phyloP scores from a whole-genome alignment of 1,140 invertebrate species.

The Ceratina calcarata region DNA sequence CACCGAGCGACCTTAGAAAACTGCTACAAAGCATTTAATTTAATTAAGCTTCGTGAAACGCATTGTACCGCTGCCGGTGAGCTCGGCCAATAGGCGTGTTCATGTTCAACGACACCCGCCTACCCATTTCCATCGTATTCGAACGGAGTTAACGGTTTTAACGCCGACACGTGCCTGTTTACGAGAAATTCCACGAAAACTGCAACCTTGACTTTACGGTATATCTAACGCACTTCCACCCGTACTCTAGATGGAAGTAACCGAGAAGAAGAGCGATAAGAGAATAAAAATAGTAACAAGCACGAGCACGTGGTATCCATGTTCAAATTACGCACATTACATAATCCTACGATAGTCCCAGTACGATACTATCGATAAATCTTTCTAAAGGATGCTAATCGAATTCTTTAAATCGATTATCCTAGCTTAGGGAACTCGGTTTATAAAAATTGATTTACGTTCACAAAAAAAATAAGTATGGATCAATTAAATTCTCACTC shows the following conservation, averaged over 20 bases:
- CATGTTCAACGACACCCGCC: conserved; percentile 42
- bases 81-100: conserved; percentile 56
- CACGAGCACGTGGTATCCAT: conserved; percentile 48
- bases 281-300: conserved; percentile 3
- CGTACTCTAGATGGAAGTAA: neutral
- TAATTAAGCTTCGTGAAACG: conserved; percentile 59
- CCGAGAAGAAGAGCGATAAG: neutral
- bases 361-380: conserved; percentile 20
- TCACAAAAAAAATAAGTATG: neutral
- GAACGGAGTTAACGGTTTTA: no score
- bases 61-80: conserved; percentile 34
- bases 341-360: conserved; percentile 11
- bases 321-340: conserved; percentile 53
- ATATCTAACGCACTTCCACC: neutral
- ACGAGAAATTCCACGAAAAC: neutral
- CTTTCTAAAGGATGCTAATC: neutral
- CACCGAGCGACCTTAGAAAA: conserved; percentile 68
- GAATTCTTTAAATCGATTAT: neutral
- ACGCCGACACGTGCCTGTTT: neutral
- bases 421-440: no score
- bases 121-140: conserved; percentile 23
- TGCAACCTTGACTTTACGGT: neutral
- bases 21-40: conserved; percentile 57
- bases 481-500: conserved; percentile 12
- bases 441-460: neutral